Evolutionary conservation across 2,113 vertebrate species (phyloP), one percentile per base, ranked within the genome.

Genomic region (Xenopus laevis): DNA sequence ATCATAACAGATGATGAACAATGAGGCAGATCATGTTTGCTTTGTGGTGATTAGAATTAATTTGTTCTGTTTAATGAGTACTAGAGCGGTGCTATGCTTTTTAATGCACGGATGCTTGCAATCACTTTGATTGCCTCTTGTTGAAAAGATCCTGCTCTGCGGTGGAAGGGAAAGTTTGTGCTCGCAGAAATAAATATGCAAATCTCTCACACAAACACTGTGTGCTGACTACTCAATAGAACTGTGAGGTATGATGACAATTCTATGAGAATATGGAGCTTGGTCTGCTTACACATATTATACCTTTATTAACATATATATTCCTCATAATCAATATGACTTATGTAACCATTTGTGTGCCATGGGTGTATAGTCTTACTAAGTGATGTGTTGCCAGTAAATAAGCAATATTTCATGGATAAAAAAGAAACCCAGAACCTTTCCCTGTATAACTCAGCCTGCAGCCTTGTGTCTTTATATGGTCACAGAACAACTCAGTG

Each of bases 31-130:
- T 55, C 13, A 18, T 68, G 20, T 52, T 50, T 68, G 11, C 66
- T 68, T 16, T 40, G 66, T 23, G 50, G 50, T 62, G 59, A 62
- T 62, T 62, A 62, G 59, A 7, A 30, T 62, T 62, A 23, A 30
- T 62, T 62, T 62, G 21, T 27, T 62, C 10, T 62, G 59, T 62
- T 62, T 62, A 23, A 18, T 30, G 20, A 30, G 7, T 13, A 18
- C 59, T 23, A 50, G 10, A n/a, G 50, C 17, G 13, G 8, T 8
- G 21, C 50, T 57, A 46, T 23, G 27, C 66, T 68, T 16, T 55
- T n/a, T 33, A 15, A n/a, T 16, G 47, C 13, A n/a, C 1, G 11
- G 50, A 8, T 30, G 10, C 3, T 23, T 68, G 53, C 53, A 33
- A 57, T 68, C 59, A 62, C 59, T 27, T 16, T 62, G 20, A 27